A percentile compares a stretch with the other conserved stretches of the same genome.
Evolutionary conservation across 2,797 vertebrate species (phyloP).

Genomic region (Cichlasoma orientale): DNA sequence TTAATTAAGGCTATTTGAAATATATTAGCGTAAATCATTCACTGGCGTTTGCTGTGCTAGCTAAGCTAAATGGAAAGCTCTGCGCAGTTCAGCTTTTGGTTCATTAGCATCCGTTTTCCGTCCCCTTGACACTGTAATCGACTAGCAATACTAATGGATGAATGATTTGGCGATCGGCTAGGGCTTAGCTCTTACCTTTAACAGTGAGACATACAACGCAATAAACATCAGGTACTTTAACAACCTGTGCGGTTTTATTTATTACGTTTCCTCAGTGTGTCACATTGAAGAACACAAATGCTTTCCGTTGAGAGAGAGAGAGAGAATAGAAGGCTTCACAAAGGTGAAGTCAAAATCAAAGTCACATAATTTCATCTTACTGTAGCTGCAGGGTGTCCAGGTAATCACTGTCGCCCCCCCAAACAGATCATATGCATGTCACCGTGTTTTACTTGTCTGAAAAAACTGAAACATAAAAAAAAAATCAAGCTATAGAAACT

Average conservation of each 20-base stretch:
- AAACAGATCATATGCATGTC: not conserved
- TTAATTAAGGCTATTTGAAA: not conserved
- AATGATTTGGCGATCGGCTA: not conserved
- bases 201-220: not conserved
- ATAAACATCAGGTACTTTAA: not conserved
- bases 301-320: not conserved
- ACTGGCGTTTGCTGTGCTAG: not conserved
- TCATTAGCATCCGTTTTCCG: not conserved
- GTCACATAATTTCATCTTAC: accelerated
- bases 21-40: not conserved
- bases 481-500: not conserved
- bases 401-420: too few species aligned
- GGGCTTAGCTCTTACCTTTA: not conserved
- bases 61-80: not conserved
- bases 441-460: not conserved
- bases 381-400: not conserved
- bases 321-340: not conserved
- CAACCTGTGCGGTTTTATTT: not conserved
- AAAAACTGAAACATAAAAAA: not conserved
- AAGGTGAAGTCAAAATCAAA: not conserved
- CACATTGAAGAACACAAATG: not conserved
- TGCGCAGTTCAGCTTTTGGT: not conserved
- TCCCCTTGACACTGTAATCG: not conserved
- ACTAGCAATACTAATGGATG: not conserved
- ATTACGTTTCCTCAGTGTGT: accelerated